Base-by-base conservation (phyloP, 2,113 vertebrate genomes). In the Nyctibius bracteatus region DNA sequence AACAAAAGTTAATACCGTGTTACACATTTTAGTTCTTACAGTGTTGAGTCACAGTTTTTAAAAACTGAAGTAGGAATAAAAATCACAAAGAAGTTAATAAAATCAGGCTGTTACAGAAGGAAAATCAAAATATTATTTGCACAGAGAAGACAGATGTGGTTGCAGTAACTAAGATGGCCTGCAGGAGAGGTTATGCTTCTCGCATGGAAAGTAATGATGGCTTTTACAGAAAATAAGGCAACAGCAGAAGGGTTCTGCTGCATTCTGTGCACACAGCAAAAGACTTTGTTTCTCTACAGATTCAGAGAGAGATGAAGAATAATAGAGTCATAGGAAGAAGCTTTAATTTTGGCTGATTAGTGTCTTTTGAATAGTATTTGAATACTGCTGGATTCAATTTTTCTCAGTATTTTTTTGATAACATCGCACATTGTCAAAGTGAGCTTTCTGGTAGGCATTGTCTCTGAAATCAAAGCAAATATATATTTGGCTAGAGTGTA, bases 231-330 rank as follows among this genome's bases (percentile, higher is more conserved):
- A 77, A 54, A 49, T 9, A 68, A 46, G 22, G 71, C 62, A 92
- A 23, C 28, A 33, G 20, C 41, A 37, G 39, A 21, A 92, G 62
- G 62, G 52, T 91, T 79, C 52, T 46, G 27, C 51, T 77, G 59
- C 63, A 39, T 66, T 84, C 67, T 63, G 24, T 57, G 41, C 33
- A 58, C 19, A 33, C 25, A 74, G 27, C 57, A 72, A 59, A 71
- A 74, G 35, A 20, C 33, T 55, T 89, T 0, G 0, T 31, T 68
- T 81, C 1, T 0, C 21, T 43, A 1, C 23, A 35, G 47, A 27
- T 92, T 86, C 58, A 88, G 59, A 81, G 47, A 51, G 41, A 81
- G 30, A 51, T 49, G n/a, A 85, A 79, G 47, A 81, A 66, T 47
- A 24, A 46, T 47, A 14, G 5, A 35, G 35, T 66, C 17, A 59